These are phyloP conservation scores for Coregonus suidteri DNA, from an alignment of 2,797 vertebrate genomes.

Conservation along the genomic window DNA sequence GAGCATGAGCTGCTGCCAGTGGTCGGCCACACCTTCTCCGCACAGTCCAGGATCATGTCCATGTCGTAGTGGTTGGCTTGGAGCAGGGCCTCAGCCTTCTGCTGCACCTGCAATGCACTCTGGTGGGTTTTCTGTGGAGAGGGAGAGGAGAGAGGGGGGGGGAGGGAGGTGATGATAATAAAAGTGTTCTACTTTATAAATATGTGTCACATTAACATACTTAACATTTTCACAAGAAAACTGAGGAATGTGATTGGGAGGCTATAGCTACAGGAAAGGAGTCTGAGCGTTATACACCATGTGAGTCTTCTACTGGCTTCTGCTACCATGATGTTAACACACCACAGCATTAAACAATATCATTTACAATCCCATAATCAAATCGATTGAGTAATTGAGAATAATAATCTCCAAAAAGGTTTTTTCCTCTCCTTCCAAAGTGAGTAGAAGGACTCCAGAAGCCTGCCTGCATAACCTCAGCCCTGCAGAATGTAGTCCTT, in stretches of 20 bases:
- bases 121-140: slow-evolving; percentile 88
- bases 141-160: no score
- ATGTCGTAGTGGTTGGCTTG: slow-evolving; percentile 98
- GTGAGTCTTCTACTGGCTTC: not conserved
- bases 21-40: slow-evolving; percentile 97
- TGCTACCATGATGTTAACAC: not conserved
- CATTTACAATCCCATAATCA: not conserved
- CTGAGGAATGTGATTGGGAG: not conserved
- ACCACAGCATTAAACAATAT: not conserved
- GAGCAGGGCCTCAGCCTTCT: slow-evolving; percentile 95
- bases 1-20: slow-evolving; percentile 98
- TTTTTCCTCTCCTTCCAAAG: not conserved
- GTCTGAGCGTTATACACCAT: not conserved
- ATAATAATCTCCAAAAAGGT: not conserved
- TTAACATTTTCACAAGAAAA: not conserved
- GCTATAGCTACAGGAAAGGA: not conserved
- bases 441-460: not conserved
- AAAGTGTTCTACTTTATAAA: not conserved
- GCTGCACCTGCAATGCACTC: slow-evolving; percentile 95
- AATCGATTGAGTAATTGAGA: not conserved
- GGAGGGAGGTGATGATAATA: not conserved
- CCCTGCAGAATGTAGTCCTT: not conserved
- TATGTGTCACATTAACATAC: not conserved
- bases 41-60: slow-evolving; percentile 98
- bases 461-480: not conserved